Conservation (phyloP, 2,797 vertebrate species). For the Diplodus sargus region DNA sequence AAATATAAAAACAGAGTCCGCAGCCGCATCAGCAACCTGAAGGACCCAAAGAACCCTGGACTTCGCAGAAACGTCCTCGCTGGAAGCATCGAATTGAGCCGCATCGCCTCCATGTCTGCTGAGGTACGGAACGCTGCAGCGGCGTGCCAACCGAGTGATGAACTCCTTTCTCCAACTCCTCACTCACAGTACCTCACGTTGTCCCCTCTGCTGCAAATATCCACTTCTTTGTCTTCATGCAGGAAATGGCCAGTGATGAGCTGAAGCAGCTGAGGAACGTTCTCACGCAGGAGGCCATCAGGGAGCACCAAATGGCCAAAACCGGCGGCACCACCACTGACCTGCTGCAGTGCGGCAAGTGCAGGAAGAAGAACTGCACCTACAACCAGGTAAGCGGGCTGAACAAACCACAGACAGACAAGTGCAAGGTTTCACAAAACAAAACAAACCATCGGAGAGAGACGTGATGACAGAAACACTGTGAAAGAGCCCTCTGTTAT, state of each 20-base stretch:
- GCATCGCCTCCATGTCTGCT: slow-evolving; percentile 94
- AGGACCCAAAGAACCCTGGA: slow-evolving; percentile 95
- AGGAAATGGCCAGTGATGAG: slow-evolving; percentile 99
- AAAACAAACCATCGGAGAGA: neutral
- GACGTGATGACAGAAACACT: no score
- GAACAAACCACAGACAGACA: no score
- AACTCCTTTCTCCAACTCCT: neutral
- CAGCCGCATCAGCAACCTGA: slow-evolving; percentile 98
- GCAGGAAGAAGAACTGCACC: slow-evolving; percentile 97
- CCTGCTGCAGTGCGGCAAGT: slow-evolving; percentile 96
- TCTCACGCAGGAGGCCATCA: slow-evolving; percentile 97
- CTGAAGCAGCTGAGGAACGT: slow-evolving; percentile 93
- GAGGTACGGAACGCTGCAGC: slow-evolving; percentile 84
- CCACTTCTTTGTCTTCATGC: neutral
- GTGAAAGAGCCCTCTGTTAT: no score
- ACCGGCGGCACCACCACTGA: slow-evolving; percentile 93
- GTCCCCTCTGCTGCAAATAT: neutral
- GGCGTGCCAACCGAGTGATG: neutral
- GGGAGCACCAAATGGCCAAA: slow-evolving; percentile 99
- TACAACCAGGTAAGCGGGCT: slow-evolving; percentile 92
- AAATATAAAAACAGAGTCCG: slow-evolving; percentile 98
- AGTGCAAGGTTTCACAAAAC: neutral
- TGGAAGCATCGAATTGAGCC: slow-evolving; percentile 87
- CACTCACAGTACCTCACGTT: no score
- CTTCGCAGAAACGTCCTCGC: slow-evolving; percentile 94